Base-by-base conservation (phyloP, 2,113 vertebrate species). In the Corapipo altera region DNA sequence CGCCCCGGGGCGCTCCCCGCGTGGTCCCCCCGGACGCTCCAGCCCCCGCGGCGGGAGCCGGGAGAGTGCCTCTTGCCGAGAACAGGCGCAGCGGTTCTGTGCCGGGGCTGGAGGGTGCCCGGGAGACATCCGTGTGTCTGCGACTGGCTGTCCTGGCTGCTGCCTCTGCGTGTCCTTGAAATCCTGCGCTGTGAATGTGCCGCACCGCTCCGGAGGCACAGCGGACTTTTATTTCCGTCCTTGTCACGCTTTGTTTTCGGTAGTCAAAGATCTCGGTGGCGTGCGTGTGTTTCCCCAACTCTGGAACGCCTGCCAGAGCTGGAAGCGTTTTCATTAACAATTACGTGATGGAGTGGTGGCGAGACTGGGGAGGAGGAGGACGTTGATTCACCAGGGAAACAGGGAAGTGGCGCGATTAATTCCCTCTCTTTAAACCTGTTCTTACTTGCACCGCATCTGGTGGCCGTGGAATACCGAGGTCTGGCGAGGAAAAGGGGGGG, bases 161-260 rank as follows among this genome's bases (percentile, higher is more conserved):
- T 2, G 85, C 57, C 41, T 7, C 30, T 26, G 67, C 52, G 61
- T 22, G 95, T 21, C 95, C 90, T 94, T 95, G 95, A 48, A 27
- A 9, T 3, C 8, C 58, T 66, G 62, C 91, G 32, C 28, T 0
- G 66, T 2, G 54, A 7, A 2, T 16, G 49, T 32, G 57, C 79
- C 19, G 14, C 24, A 4, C 52, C 19, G 64, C 55, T 46, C 13
- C 3, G 0, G 6, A 15, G 49, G 26, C 67, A 32, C 44, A 22
- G 12, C 2, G 9, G 16, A 15, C 62, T 27, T 16, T 15, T 2
- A 1, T 2, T 12, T 1, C 8, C 5, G 21, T 8, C 14, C 20
- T 20, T 22, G 14, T 15, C 0, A 0, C 39, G 7, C 33, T 51
- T 12, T 0, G 3, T 4, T 41, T 24, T 12, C 1, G 39, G 11